Percentiles rank a stretch among this genome's conserved stretches.
phyloP scores from a whole-genome alignment of 2,888 invertebrate genomes.

The Pseudococcus longispinus region DNA sequence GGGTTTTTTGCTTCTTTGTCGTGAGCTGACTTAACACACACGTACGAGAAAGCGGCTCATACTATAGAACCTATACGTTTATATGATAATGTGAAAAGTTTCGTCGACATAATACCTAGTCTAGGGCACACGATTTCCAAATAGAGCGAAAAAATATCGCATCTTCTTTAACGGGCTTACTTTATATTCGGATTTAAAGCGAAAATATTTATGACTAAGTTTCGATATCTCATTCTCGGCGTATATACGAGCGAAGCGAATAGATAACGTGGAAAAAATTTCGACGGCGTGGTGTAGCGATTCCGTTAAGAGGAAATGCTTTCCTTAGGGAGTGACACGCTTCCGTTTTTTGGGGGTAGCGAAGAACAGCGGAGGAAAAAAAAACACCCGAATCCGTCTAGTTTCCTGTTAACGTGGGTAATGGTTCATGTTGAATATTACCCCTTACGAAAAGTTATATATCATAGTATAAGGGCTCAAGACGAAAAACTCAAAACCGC shows the following conservation, averaged over 20 bases:
- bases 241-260: background rate
- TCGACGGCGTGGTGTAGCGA: background rate
- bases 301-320: background rate
- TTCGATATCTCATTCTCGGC: conserved; percentile 31
- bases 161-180: conserved; percentile 28
- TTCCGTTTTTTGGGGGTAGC: background rate
- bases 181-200: conserved; percentile 48
- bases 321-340: conserved; percentile 39
- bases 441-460: conserved; percentile 30
- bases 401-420: conserved; percentile 38
- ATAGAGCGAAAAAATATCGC: conserved; percentile 27
- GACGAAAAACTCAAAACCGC: conserved; percentile 27
- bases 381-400: conserved; percentile 15
- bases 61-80: background rate
- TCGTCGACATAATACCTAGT: conserved; percentile 36
- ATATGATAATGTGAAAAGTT: conserved; percentile 45
- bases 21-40: background rate
- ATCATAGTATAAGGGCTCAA: conserved; percentile 33
- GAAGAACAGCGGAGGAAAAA: background rate
- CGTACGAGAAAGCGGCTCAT: background rate
- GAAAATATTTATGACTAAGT: conserved; percentile 52
- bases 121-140: conserved; percentile 16
- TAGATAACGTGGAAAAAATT: background rate
- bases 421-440: conserved; percentile 43
- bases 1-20: background rate